A percentile compares a stretch with the other conserved stretches of the same genome.
Conservation (phyloP, 2,797 vertebrate genomes). For the Chromobotia macracanthus region DNA sequence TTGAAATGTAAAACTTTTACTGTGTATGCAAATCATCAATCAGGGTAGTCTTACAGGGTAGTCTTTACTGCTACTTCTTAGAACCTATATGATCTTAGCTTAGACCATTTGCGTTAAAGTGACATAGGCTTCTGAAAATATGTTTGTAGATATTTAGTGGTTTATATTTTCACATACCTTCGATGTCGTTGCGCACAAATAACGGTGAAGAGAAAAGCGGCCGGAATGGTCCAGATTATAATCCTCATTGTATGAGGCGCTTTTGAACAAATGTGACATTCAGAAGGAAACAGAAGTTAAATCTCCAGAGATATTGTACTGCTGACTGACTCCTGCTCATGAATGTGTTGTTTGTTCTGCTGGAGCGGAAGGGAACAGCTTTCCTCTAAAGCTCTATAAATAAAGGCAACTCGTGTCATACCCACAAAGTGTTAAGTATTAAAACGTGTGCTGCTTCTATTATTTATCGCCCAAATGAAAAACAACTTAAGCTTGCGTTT, state of each 20-base stretch:
- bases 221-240: constrained; percentile 51
- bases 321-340: constrained; percentile 63
- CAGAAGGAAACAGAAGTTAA: constrained; percentile 51
- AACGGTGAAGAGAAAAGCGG: constrained; percentile 52
- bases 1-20: neutral
- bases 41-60: too few relatives aligned
- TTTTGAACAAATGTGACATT: constrained; percentile 54
- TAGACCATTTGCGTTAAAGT: neutral
- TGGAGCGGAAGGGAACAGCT: constrained; percentile 64
- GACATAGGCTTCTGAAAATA: neutral
- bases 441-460: neutral
- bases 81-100: neutral
- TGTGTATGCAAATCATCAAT: neutral
- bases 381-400: constrained; percentile 2
- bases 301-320: constrained; percentile 66
- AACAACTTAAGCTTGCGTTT: neutral
- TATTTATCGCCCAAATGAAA: neutral
- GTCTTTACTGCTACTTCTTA: neutral
- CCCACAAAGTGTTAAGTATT: neutral
- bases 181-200: constrained; percentile 55
- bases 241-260: constrained; percentile 65
- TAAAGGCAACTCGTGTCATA: constrained; percentile 14
- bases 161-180: constrained; percentile 67
- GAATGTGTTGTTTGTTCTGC: constrained; percentile 77
- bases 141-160: neutral